These are phyloP conservation scores for Kryptolebias ocellatus DNA, from an alignment of 2,797 vertebrate genomes.

Conservation along the genomic window DNA sequence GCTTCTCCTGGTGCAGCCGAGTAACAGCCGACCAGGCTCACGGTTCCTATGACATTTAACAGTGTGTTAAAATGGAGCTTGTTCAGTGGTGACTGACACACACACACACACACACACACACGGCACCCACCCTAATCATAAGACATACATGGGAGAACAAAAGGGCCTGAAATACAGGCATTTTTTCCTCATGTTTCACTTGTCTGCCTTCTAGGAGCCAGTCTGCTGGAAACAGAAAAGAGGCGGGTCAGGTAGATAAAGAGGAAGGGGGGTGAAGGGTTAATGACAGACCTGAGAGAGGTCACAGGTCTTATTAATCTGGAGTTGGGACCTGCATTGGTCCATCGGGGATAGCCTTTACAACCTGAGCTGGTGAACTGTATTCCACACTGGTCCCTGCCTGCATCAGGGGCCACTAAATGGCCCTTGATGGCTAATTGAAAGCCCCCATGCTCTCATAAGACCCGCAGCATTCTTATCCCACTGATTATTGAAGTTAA, in stretches of 20 bases:
- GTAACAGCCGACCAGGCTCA: no score
- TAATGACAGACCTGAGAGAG: slow-evolving; percentile 93
- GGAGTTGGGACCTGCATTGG: slow-evolving; percentile 86
- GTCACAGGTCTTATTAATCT: slow-evolving; percentile 85
- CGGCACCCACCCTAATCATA: no score
- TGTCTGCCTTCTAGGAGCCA: neutral
- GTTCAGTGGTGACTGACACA: no score
- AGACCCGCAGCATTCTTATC: slow-evolving; percentile 52
- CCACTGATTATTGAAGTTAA: slow-evolving; percentile 69
- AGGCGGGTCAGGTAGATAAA: slow-evolving; percentile 1
- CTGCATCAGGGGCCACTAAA: slow-evolving; percentile 82
- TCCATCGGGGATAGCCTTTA: slow-evolving; percentile 82
- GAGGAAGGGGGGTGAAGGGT: slow-evolving; percentile 84
- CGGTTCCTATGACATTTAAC: no score
- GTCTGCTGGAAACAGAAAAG: slow-evolving; percentile 41
- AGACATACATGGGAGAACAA: no score
- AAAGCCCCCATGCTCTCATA: slow-evolving; percentile 54
- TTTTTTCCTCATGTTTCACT: slow-evolving; percentile 3
- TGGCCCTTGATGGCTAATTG: slow-evolving; percentile 71
- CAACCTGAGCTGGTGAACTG: slow-evolving; percentile 90
- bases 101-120: no score
- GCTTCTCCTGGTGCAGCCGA: no score
- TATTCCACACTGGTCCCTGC: slow-evolving; percentile 85
- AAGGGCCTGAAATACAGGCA: slow-evolving; percentile 4
- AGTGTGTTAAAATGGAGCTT: no score